phyloP scores from a whole-genome alignment of 1,140 invertebrate species.

The Trichonephila inaurata region DNA sequence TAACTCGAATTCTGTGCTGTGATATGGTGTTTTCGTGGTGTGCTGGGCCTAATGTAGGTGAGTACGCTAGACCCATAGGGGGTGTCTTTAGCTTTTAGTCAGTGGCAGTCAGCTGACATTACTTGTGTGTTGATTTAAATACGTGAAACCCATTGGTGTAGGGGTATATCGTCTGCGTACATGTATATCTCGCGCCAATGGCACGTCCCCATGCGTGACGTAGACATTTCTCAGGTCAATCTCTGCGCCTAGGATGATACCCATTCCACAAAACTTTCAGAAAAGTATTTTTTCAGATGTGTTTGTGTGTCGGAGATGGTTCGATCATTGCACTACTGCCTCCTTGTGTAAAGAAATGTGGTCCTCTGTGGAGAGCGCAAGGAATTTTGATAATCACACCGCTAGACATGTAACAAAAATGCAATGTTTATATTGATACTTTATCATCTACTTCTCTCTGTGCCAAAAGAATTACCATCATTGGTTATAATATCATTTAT shows the following conservation, averaged over 20 bases:
- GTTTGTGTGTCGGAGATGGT: neutral
- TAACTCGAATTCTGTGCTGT: conserved; percentile 46
- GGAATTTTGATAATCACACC: neutral
- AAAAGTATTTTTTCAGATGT: neutral
- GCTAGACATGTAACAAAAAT: neutral
- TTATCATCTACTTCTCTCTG: neutral
- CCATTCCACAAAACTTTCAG: conserved; percentile 26
- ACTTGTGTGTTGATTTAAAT: conserved; percentile 16
- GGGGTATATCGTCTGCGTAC: conserved; percentile 70
- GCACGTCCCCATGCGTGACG: conserved; percentile 74
- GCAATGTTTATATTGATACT: conserved; percentile 16
- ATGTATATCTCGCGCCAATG: conserved; percentile 75
- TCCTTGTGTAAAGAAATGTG: neutral
- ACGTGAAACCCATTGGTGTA: conserved; percentile 36
- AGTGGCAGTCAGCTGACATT: conserved; percentile 3
- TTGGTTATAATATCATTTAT: neutral
- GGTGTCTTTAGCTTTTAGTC: neutral
- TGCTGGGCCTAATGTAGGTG: conserved; percentile 66
- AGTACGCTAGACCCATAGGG: neutral
- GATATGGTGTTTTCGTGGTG: conserved; percentile 62
- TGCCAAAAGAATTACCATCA: neutral
- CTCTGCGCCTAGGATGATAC: conserved; percentile 57
- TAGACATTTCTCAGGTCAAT: conserved; percentile 74
- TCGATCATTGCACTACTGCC: neutral
- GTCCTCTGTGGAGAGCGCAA: neutral